These are phyloP conservation scores for Anniella stebbinsi DNA, from an alignment of 2,797 vertebrate species.

Conservation along the genomic window DNA sequence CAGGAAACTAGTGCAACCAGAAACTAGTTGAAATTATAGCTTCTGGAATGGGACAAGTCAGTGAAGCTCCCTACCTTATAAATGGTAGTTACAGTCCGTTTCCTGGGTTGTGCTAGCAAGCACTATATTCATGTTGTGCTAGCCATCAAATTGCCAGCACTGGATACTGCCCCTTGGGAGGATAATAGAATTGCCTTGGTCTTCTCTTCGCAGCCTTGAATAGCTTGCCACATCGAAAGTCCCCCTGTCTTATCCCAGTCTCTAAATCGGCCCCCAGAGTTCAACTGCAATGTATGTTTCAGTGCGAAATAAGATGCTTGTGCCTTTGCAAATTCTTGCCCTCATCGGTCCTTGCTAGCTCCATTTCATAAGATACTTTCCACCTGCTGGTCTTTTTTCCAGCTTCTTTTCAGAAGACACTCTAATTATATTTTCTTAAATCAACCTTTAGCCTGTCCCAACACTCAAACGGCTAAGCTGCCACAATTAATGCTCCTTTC, in stretches of 20 bases:
- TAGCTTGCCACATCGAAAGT: not conserved
- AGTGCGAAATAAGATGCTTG: not conserved
- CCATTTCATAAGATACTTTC: conserved; percentile 26
- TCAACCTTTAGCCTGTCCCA: conserved; percentile 42
- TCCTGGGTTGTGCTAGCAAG: no score
- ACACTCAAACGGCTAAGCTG: conserved; percentile 38
- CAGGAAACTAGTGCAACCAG: no score
- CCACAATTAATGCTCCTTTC: conserved; percentile 44
- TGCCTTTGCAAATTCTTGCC: not conserved
- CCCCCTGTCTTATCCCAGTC: not conserved
- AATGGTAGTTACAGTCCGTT: no score
- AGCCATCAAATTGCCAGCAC: no score
- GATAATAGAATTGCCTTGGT: not conserved
- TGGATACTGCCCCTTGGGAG: no score
- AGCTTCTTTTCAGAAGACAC: conserved; percentile 47
- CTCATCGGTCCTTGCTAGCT: not conserved
- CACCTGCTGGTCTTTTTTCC: not conserved
- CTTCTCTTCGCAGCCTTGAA: not conserved
- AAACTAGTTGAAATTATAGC: no score
- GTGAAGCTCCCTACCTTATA: no score
- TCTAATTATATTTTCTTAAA: conserved; percentile 63
- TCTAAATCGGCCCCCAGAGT: no score
- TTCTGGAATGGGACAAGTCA: no score
- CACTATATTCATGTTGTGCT: no score
- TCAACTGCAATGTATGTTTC: not conserved